Base-by-base conservation (phyloP, 2,797 vertebrate species). In the Megalops cyprinoides region DNA sequence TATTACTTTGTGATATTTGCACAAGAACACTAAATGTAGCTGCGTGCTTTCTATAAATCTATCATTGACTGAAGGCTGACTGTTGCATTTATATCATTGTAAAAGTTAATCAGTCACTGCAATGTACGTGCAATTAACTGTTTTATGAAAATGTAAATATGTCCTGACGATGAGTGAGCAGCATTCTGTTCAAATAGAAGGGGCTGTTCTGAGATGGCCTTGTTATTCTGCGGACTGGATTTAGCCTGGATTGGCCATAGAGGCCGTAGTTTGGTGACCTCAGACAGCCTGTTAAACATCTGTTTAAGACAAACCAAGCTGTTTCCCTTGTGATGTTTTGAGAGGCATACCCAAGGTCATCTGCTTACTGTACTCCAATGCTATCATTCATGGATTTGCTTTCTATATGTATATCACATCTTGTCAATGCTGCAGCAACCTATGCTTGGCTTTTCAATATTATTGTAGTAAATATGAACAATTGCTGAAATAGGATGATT, bases 1-100 rank as follows among this genome's bases (percentile, higher is more conserved):
- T 84, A 82, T 82, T 81, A 76, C 77, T 79, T 79, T 79, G 78
- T 82, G 81, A 76, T 60, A 73, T 74, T 80, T 80, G 74, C 74
- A 62, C 48, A 74, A 77, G 46, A 84, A 84, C 83, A 84, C 83
- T 82, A 82, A 82, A 80, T 80, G 55, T 77, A 82, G 78, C 74
- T 69, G 55, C 79, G 71, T 55, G 81, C 51, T 28, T 60, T 79
- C 65, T 71, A 23, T 1, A 25, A 49, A 25, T 80, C 62, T 71
- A 20, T 37, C 56, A 67, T 65, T 78, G 44, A 31, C 31, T 15
- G 37, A 55, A 78, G 10, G 65, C 42, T 79, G 39, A 48, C 42
- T 42, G 44, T 74, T 31, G 15, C 48, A 48, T 48, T 46, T 42
- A 2, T 23, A 74, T 25, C 15, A 46, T 49, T 53, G 25, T 49